Evolutionary conservation across 2,113 vertebrate species (phyloP).

Genomic region (Ameiurus melas): DNA sequence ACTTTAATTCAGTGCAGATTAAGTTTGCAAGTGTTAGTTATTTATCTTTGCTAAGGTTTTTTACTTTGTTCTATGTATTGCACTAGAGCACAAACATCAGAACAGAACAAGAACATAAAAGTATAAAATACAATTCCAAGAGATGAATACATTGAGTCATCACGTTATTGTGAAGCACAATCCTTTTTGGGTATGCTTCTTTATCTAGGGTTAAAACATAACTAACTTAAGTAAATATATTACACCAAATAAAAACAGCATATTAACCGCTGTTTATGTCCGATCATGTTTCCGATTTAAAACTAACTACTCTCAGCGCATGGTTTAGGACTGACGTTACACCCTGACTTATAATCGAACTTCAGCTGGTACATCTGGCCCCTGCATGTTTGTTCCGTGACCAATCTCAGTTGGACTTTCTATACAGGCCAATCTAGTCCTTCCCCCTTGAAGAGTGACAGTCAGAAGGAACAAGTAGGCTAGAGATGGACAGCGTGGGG

Average conservation of each 20-base stretch:
- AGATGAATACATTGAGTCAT: neutral
- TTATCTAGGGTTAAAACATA: neutral
- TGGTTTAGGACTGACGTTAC: neutral
- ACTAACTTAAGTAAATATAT: neutral
- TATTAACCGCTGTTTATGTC: neutral
- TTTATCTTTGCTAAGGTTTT: neutral
- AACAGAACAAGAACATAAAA: neutral
- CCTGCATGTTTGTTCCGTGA: neutral
- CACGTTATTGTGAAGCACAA: neutral
- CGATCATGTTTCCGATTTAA: neutral
- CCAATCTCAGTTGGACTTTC: neutral
- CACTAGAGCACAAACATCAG: neutral
- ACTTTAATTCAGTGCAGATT: neutral
- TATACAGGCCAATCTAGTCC: conserved; percentile 49
- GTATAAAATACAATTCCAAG: neutral
- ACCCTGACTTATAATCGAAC: neutral
- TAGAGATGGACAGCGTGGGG: conserved; percentile 29
- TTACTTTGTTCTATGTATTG: neutral
- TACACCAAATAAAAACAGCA: neutral
- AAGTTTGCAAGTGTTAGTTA: neutral
- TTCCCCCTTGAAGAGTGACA: conserved; percentile 49
- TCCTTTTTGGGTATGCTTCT: neutral
- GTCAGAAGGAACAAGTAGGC: conserved; percentile 34
- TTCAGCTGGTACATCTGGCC: neutral
- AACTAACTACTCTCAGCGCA: neutral